A percentile compares a stretch with the other conserved stretches of the same genome.
These are phyloP conservation scores for Pomacea maculata DNA, from an alignment of 1,140 invertebrate species.

Conservation along the genomic window DNA sequence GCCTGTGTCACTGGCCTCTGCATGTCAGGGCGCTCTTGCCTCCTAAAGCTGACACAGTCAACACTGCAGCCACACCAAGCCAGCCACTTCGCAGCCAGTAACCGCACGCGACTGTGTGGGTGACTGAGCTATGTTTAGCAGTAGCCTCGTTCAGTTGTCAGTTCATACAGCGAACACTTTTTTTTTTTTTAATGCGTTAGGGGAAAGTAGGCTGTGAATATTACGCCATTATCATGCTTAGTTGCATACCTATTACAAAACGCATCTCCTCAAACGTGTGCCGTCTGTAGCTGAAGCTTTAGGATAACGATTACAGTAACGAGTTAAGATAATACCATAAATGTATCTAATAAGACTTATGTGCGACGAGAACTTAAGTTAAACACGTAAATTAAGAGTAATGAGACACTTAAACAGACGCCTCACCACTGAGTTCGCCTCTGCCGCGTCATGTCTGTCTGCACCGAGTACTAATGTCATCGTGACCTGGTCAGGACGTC, in stretches of 20 bases:
- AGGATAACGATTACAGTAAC: too few relatives aligned
- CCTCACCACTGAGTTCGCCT: background rate
- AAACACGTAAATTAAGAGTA: too few relatives aligned
- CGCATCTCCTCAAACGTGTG: too few relatives aligned
- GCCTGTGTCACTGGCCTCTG: conserved; percentile 15
- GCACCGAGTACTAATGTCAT: conserved; percentile 21
- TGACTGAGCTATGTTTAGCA: conserved; percentile 24
- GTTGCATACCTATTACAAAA: conserved; percentile 9
- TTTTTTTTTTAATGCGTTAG: background rate
- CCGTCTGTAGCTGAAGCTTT: too few relatives aligned
- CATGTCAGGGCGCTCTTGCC: conserved; percentile 8
- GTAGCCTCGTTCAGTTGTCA: conserved; percentile 21
- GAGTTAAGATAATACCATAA: too few relatives aligned
- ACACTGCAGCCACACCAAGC: conserved; percentile 12
- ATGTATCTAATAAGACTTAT: too few relatives aligned
- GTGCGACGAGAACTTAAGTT: too few relatives aligned
- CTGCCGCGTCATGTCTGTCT: conserved; percentile 19
- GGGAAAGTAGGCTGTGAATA: conserved; percentile 22
- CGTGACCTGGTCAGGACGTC: conserved; percentile 12
- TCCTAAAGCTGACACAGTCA: background rate
- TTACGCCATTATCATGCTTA: conserved; percentile 22
- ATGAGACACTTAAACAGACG: too few relatives aligned
- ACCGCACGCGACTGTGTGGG: conserved; percentile 19
- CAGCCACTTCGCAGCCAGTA: conserved; percentile 20
- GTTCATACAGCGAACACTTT: conserved; percentile 13